Percentiles rank a stretch among this genome's conserved stretches.
Evolutionary conservation across 1,140 invertebrate species (phyloP).

Genomic region (Spodoptera litura): DNA sequence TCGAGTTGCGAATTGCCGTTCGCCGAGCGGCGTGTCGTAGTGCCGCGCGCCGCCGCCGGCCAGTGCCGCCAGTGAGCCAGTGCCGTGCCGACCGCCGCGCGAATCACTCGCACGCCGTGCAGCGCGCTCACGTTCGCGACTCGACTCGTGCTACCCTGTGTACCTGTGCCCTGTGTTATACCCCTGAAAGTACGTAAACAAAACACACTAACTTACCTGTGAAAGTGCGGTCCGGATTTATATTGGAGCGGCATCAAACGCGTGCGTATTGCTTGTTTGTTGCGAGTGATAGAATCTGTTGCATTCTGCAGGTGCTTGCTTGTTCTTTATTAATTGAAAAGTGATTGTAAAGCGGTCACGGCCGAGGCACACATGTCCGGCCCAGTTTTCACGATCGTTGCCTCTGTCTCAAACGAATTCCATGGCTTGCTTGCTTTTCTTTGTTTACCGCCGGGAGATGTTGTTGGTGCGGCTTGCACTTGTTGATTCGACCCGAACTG

Average conservation of each 20-base stretch:
- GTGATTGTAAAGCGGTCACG: constrained; percentile 84
- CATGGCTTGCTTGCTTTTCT: constrained; percentile 70
- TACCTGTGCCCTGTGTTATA: constrained; percentile 76
- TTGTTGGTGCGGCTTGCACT: constrained; percentile 62
- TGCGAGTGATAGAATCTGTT: constrained; percentile 69
- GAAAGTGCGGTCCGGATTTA: constrained; percentile 69
- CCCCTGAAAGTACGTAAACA: constrained; percentile 75
- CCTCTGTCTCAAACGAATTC: constrained; percentile 74
- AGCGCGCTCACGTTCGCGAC: constrained; percentile 50
- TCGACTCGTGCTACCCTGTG: constrained; percentile 66
- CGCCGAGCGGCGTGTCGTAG: constrained; percentile 44
- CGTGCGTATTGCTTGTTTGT: constrained; percentile 64
- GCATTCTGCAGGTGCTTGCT: constrained; percentile 79
- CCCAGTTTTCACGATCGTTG: constrained; percentile 83
- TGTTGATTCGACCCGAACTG: constrained; percentile 69
- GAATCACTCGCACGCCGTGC: constrained; percentile 53
- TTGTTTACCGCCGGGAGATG: constrained; percentile 69
- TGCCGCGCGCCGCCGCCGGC: constrained; percentile 32
- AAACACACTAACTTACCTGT: constrained; percentile 63
- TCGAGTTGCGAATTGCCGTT: constrained; percentile 76
- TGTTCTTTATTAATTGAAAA: constrained; percentile 84
- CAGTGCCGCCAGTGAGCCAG: constrained; percentile 50
- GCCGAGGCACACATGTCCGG: constrained; percentile 83
- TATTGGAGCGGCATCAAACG: constrained; percentile 59
- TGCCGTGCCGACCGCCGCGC: constrained; percentile 70